Conservation (phyloP, 30 jellyfish, hydroid and myxozoan genomes). For the Pseudorhiza aurosa region DNA sequence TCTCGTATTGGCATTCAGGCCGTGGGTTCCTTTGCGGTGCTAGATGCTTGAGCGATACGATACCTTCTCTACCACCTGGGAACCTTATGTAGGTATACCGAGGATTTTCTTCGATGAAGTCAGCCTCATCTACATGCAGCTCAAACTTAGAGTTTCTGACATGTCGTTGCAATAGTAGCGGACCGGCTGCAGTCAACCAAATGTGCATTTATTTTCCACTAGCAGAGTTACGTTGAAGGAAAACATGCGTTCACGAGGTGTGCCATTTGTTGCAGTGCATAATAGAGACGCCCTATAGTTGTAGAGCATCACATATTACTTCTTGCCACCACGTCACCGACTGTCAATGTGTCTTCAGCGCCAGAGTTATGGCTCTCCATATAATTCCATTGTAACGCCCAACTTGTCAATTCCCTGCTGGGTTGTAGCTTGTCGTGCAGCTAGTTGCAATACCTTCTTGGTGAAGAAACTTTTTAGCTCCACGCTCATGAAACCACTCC, state of each 20-base stretch:
- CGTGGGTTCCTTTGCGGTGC: constrained; percentile 34
- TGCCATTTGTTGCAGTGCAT: no score
- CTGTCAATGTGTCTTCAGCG: constrained; percentile 43
- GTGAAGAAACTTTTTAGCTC: constrained; percentile 2
- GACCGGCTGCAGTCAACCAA: constrained; percentile 49
- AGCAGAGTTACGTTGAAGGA: constrained; percentile 33
- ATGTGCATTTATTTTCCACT: constrained; percentile 41
- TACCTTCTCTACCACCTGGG: constrained; percentile 30
- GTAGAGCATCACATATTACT: constrained; percentile 76
- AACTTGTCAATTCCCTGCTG: constrained; percentile 67
- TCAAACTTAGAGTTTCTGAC: constrained; percentile 9
- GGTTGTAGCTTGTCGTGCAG: constrained; percentile 51
- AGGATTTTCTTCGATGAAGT: constrained; percentile 19
- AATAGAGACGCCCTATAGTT: constrained; percentile 57
- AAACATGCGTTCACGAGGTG: constrained; percentile 86
- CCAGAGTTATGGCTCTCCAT: constrained; percentile 68
- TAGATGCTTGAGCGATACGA: constrained; percentile 16
- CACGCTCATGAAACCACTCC: no score
- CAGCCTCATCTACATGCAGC: constrained; percentile 26
- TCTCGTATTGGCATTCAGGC: constrained; percentile 21
- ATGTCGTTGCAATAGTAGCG: constrained; percentile 35
- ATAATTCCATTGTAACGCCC: constrained; percentile 71
- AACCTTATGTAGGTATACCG: constrained; percentile 23
- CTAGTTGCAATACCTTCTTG: constrained; percentile 48
- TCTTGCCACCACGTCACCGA: constrained; percentile 39